Evolutionary conservation across 2,888 invertebrate genomes (phyloP), one percentile per base, ranked within the genome.

Genomic region (Mesopsocus fuscifrons): DNA sequence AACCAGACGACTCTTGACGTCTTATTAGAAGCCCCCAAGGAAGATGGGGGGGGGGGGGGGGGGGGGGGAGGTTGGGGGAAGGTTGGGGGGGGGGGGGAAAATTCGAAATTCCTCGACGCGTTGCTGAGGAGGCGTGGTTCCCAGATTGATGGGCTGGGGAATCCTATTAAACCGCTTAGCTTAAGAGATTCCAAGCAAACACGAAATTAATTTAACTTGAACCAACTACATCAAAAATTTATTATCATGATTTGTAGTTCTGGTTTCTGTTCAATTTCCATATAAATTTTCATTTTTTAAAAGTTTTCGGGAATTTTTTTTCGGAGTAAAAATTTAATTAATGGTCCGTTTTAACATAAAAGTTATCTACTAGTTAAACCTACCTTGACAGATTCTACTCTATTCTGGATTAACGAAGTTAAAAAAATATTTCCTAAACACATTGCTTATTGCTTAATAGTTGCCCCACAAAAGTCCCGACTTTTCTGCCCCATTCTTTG

Each of bases 151-250:
- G 17, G 17, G 16, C 15, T 16, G 16, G 33, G 9, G 17, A 33
- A 33, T 33, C 33, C 17, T 16, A 33, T 33, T 33, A 33, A 33
- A 33, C 33, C 17, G 17, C 17, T 33, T 17, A 16, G 33, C 16
- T 33, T 33, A 33, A 33, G 33, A 33, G 33, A 33, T 33, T 33
- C 17, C 33, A 33, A 33, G 33, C 17, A 33, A 33, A 33, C 33
- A 33, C 33, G 15, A 33, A 16, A 33, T 33, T 33, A 33, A 33
- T 33, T 17, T 33, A 33, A 33, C 33, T 33, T 33, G 15, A 30
- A 30, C 33, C 15, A 33, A 33, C 33, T 33, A 9, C 5, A 33
- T 30, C n/a, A 11, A 33, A 33, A 33, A 33, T 9, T 15, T 33
- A 16, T 33, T 33, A 33, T 33, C 33, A 33, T 16, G 9, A 30